These are phyloP conservation scores for Bathynomus jamesi DNA, from an alignment of 1,140 invertebrate genomes.

Conservation along the genomic window DNA sequence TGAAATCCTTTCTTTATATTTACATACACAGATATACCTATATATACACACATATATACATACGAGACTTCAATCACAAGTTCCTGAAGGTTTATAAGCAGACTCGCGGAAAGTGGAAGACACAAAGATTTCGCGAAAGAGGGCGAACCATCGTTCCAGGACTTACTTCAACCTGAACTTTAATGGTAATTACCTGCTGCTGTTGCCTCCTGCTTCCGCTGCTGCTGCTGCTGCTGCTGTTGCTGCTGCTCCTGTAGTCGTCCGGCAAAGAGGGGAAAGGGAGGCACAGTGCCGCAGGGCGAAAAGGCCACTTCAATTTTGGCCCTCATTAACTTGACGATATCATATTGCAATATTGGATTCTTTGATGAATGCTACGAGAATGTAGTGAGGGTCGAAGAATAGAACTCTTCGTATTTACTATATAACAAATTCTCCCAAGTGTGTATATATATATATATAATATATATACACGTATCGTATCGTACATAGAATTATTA, in stretches of 20 bases:
- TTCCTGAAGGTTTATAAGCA: no score
- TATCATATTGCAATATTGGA: background rate
- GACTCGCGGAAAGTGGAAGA: no score
- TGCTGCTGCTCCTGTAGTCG: no score
- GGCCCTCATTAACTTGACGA: background rate
- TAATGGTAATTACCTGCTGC: background rate
- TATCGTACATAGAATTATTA: no score
- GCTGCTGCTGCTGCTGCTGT: no score
- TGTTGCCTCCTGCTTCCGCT: no score
- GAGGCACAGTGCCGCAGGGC: background rate
- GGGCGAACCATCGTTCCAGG: no score
- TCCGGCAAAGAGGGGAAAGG: background rate
- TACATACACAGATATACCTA: background rate
- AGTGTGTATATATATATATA: background rate
- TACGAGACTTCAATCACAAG: no score
- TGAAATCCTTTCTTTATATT: background rate
- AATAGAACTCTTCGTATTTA: background rate
- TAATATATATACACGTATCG: no score
- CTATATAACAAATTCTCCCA: background rate
- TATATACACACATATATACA: background rate
- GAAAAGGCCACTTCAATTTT: background rate
- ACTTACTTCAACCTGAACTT: background rate
- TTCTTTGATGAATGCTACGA: background rate
- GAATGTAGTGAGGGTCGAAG: background rate
- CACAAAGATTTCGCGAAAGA: no score